Conservation (phyloP, 64 coral and sea anemone species). For the Hydrozoanthus tunicans region DNA sequence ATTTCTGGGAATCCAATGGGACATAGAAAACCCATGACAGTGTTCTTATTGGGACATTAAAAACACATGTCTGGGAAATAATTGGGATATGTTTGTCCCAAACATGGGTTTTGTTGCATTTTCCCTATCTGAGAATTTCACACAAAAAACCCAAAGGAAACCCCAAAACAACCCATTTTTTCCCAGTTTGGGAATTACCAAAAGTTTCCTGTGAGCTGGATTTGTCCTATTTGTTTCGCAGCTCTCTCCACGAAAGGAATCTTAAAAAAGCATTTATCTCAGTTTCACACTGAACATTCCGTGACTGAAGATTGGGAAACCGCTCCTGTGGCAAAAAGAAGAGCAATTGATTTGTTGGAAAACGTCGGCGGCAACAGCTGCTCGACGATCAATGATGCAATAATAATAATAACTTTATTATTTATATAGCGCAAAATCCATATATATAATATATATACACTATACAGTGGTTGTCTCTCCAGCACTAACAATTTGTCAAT, state of each 20-base stretch:
- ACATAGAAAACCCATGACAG: too few species aligned
- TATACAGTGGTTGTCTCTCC: too few species aligned
- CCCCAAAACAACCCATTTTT: conserved; percentile 37
- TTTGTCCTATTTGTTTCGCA: background rate
- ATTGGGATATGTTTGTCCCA: conserved; percentile 43
- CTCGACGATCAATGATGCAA: too few species aligned
- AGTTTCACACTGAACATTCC: background rate
- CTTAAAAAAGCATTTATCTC: background rate
- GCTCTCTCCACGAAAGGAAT: background rate
- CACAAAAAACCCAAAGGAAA: conserved; percentile 52
- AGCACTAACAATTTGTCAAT: too few species aligned
- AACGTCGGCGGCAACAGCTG: too few species aligned
- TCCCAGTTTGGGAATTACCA: conserved; percentile 51
- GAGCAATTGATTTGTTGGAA: too few species aligned
- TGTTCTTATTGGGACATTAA: background rate
- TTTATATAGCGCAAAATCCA: too few species aligned
- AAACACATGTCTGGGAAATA: conserved; percentile 32
- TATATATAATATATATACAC: too few species aligned
- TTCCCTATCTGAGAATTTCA: conserved; percentile 56
- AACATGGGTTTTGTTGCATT: conserved; percentile 47
- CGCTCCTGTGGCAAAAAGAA: too few species aligned
- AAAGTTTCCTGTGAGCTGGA: conserved; percentile 52
- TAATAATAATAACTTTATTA: too few species aligned
- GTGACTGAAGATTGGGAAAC: background rate
- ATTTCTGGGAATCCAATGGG: too few species aligned